A percentile compares a stretch with the other conserved stretches of the same genome.
phyloP scores from a whole-genome alignment of 2,888 invertebrate species.

The Pocota personata region DNA sequence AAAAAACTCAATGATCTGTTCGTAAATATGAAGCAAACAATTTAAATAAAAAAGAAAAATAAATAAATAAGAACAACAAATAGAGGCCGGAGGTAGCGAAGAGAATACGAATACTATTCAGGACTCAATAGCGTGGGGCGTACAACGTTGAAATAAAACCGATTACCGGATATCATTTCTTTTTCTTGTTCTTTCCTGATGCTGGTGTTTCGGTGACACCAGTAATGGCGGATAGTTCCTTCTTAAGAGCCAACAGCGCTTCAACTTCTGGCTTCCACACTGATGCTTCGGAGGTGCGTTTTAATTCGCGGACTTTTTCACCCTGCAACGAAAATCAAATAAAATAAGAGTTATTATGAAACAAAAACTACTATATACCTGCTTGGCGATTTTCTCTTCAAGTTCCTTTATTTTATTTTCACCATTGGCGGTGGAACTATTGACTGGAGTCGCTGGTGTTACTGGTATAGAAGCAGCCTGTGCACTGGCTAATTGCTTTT shows the following conservation, averaged over 20 bases:
- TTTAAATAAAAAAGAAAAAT: slow-evolving; percentile 15
- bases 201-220: slow-evolving; percentile 75
- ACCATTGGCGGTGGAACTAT: slow-evolving; percentile 33
- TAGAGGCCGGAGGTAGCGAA: slow-evolving; percentile 22
- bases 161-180: slow-evolving; percentile 77
- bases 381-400: slow-evolving; percentile 86
- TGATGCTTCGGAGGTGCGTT: slow-evolving; percentile 89
- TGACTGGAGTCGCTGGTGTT: slow-evolving; percentile 57
- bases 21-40: slow-evolving; percentile 15
- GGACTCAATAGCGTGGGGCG: slow-evolving; percentile 70
- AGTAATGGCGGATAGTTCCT: slow-evolving; percentile 84
- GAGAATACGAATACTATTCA: not conserved
- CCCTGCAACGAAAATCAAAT: slow-evolving; percentile 85
- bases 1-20: slow-evolving; percentile 20
- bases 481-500: slow-evolving; percentile 86
- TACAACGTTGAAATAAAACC: slow-evolving; percentile 74
- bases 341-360: slow-evolving; percentile 55
- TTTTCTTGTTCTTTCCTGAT: slow-evolving; percentile 79
- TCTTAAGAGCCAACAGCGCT: slow-evolving; percentile 88
- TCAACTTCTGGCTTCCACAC: slow-evolving; percentile 92
- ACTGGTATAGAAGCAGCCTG: slow-evolving; percentile 73
- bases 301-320: slow-evolving; percentile 89
- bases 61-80: slow-evolving; percentile 38
- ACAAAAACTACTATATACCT: slow-evolving; percentile 80
- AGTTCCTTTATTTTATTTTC: slow-evolving; percentile 82